Conservation (phyloP, 2,113 vertebrate species). For the Corapipo altera region DNA sequence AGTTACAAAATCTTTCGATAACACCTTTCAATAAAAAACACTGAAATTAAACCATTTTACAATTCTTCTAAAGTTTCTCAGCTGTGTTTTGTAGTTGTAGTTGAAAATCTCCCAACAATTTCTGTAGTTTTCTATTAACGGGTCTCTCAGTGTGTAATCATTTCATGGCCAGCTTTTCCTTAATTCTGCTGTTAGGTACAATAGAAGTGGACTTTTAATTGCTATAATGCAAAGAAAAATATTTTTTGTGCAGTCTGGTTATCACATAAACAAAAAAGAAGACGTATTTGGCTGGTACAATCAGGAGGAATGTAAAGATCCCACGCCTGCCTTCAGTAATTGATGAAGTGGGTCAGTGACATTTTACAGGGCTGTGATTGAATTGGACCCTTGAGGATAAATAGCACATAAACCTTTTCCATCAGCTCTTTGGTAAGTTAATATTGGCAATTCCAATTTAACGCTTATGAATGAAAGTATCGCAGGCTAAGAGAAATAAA, state of each 20-base stretch:
- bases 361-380: constrained; percentile 59
- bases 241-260: background rate
- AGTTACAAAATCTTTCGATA: background rate
- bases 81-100: background rate
- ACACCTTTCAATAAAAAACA: background rate
- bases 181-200: background rate
- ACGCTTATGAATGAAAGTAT: constrained; percentile 52
- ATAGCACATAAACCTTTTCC: constrained; percentile 45
- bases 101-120: background rate
- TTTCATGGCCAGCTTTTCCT: background rate
- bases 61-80: background rate
- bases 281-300: background rate
- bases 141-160: background rate
- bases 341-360: constrained; percentile 70
- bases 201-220: background rate
- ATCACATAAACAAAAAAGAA: background rate
- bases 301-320: background rate
- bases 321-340: constrained; percentile 42
- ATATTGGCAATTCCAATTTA: constrained; percentile 59
- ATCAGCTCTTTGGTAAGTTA: constrained; percentile 41
- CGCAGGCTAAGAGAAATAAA: constrained; percentile 58
- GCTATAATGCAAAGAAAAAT: background rate
- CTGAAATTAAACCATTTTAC: background rate
- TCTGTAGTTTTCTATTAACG: background rate
- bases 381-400: constrained; percentile 60